A percentile compares a stretch with the other conserved stretches of the same genome.
Conservation (phyloP, 2,113 vertebrate species). For the Ophiodon elongatus region DNA sequence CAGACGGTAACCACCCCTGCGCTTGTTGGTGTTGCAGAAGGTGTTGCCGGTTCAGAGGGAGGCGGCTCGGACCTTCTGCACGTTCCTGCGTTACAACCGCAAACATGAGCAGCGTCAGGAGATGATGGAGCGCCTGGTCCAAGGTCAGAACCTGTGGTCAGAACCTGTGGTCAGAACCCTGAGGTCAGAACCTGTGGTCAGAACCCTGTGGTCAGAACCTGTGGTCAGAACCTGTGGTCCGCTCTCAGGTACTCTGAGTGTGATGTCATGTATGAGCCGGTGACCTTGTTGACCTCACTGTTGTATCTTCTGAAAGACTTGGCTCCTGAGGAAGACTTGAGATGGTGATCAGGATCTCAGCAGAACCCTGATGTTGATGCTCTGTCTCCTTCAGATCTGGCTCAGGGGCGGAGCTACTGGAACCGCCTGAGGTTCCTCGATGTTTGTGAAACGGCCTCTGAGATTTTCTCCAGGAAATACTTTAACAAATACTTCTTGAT, state of each 20-base stretch:
- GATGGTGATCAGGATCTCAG: background rate
- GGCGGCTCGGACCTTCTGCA: slow-evolving; percentile 92
- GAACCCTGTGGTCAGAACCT: slow-evolving; percentile 40
- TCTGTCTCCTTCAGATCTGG: slow-evolving; percentile 84
- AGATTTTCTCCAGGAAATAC: slow-evolving; percentile 95
- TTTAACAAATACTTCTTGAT: slow-evolving; percentile 96
- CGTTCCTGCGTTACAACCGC: slow-evolving; percentile 93
- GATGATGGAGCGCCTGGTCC: slow-evolving; percentile 92
- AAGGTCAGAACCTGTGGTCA: slow-evolving; percentile 84
- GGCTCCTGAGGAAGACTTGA: too few species aligned
- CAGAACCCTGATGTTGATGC: background rate
- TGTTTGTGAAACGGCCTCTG: slow-evolving; percentile 94
- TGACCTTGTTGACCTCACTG: background rate
- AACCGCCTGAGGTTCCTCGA: slow-evolving; percentile 95
- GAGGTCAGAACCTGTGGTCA: slow-evolving; percentile 92
- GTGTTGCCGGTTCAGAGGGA: slow-evolving; percentile 95
- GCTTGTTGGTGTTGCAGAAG: slow-evolving; percentile 83
- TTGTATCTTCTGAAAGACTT: too few species aligned
- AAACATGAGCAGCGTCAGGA: slow-evolving; percentile 95
- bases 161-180: too few species aligned
- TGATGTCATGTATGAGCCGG: background rate
- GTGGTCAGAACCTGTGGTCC: too few species aligned
- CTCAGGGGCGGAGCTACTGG: slow-evolving; percentile 96
- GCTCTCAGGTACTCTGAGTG: too few species aligned
- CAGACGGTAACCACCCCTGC: slow-evolving; percentile 9